Conservation (phyloP, 2,797 vertebrate genomes). For the Gadopsis bispinosus region DNA sequence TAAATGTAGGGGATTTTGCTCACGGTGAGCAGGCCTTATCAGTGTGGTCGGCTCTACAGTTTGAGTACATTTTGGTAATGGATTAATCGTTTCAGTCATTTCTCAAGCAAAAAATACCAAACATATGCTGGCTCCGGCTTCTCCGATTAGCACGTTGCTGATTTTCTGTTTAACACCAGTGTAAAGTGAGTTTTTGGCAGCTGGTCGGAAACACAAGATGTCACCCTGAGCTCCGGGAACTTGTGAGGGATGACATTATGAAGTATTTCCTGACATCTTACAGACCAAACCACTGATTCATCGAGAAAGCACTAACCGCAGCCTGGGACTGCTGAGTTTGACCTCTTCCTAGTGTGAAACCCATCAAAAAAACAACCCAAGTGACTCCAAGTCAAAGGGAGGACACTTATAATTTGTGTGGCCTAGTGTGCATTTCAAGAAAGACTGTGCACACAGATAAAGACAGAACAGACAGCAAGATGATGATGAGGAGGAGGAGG, state of each 20-base stretch:
- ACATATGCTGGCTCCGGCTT: not conserved
- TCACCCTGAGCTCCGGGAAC: not conserved
- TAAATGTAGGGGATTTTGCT: not conserved
- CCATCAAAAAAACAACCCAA: not conserved
- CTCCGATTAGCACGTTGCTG: not conserved
- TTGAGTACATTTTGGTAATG: not conserved
- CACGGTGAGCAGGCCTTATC: not conserved
- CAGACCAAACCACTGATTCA: not conserved
- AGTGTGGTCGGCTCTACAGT: not conserved
- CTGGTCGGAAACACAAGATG: not conserved
- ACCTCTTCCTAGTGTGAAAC: constrained; percentile 10
- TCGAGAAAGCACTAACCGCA: not conserved
- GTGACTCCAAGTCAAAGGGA: not conserved
- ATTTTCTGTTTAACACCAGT: not conserved
- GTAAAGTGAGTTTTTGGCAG: not conserved
- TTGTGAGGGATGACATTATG: not conserved
- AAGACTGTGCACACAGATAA: not conserved
- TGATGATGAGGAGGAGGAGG: constrained; percentile 22
- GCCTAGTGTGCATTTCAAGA: constrained; percentile 15
- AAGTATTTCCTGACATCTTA: not conserved
- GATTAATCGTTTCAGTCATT: not conserved
- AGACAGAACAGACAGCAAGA: constrained; percentile 27
- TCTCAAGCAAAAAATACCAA: not conserved
- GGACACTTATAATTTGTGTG: constrained; percentile 2
- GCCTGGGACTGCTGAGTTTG: not conserved